Evolutionary conservation across 1,140 invertebrate genomes (phyloP).

Genomic region (Coboldia fuscipes): DNA sequence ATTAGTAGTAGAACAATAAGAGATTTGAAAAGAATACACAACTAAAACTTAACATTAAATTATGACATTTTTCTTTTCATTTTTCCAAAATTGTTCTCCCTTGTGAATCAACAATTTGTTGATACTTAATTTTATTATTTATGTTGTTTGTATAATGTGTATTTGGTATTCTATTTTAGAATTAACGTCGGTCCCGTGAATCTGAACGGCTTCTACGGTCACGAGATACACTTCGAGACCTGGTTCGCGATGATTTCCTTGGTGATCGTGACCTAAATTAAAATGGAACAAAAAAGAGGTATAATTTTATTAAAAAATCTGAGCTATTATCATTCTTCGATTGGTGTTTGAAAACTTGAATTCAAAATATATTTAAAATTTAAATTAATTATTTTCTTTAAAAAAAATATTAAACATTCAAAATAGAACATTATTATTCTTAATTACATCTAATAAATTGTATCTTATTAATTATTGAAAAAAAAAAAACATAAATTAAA

Average conservation of each 20-base stretch:
- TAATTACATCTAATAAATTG: not conserved
- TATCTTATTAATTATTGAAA: not conserved
- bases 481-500: not conserved
- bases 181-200: no score
- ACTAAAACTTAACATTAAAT: no score
- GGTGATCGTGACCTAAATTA: conserved; percentile 25
- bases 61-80: no score
- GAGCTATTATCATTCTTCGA: not conserved
- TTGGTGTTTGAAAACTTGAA: conserved; percentile 6
- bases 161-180: no score
- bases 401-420: not conserved
- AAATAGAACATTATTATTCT: not conserved
- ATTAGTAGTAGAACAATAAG: no score
- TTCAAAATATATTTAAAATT: not conserved
- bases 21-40: no score
- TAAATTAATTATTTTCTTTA: not conserved
- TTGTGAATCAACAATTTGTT: no score
- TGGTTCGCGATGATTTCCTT: conserved; percentile 21
- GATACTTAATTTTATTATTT: no score
- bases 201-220: conserved; percentile 26
- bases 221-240: conserved; percentile 25
- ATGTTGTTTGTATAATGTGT: no score
- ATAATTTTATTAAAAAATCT: not conserved
- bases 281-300: not conserved
- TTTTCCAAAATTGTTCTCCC: no score